Base-by-base conservation (phyloP, 2,797 vertebrate species). In the Pipistrellus pygmaeus region DNA sequence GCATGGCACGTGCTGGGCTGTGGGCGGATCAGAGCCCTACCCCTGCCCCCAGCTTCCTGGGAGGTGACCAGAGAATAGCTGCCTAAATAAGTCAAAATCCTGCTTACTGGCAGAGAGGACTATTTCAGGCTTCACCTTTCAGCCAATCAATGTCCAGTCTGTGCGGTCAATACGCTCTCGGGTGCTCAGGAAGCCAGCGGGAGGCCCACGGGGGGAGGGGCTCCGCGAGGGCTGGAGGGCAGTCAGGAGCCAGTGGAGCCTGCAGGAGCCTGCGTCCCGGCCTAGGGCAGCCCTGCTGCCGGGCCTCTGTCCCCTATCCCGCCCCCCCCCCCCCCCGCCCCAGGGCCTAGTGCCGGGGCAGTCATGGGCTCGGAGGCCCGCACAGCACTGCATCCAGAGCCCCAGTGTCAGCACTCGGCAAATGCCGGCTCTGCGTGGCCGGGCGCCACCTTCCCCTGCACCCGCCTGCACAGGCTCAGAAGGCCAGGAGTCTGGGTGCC, bases 61-160 rank as follows among this genome's bases (percentile, higher is more conserved):
- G 96, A 85, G 80, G 83, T 5, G 5, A 46, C 35, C 1, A 3
- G 91, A 27, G 91, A 85, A 13, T 3, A 32, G 86, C 81, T 92
- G 81, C 88, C 71, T 11, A 72, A 93, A 88, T 93, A 84, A 81
- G 55, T 69, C 62, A 80, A 93, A 96, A 51, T 17, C 32, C 87
- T 17, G 51, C 68, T 96, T 96, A 75, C 87, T 1, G 48, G 95
- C 88, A 68, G 1, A 2, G 1, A 71, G 60, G 60, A n/a, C 27
- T 0, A 0, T 84, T 89, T 83, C 44, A 41, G 94, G 92, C 62
- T 92, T 92, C 55, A 13, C 44, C 86, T 85, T 89, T 80, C 55
- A 46, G 25, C 64, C 68, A 48, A 14, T 88, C 94, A 2, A 0
- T 51, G 89, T 0, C 46, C 18, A 0, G 4, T 41, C 86, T 35